Evolutionary conservation across 2,797 vertebrate species (phyloP), one percentile per base, ranked within the genome.

Genomic region (Fistularia tabacaria): DNA sequence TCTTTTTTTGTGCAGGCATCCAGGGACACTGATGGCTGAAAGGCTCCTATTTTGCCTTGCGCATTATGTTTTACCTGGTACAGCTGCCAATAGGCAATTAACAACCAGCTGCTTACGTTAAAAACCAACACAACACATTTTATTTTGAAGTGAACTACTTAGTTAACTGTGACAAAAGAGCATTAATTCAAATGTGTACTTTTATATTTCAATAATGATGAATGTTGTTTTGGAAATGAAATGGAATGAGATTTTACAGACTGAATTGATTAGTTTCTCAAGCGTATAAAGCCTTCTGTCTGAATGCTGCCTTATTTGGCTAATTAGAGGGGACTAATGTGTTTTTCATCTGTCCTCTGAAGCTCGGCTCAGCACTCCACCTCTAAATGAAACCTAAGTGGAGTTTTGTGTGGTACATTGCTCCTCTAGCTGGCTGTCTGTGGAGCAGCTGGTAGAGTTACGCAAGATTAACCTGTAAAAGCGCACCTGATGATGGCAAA

Each of bases 151-250:
- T 59, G 55, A 65, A 54, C 0, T 40, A 42, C 73, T 65, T 49
- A 46, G 57, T 80, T 72, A 70, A 55, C 71, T 60, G 66, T 68
- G 59, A 74, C 73, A 74, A 77, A 80, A 64, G 44, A 57, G 52
- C 62, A 46, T 62, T 81, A 73, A 84, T 84, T 80, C 58, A 63
- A 77, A 82, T 59, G 50, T 57, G 49, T 62, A 38, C 66, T 71
- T 72, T 71, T 49, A 64, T 76, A 62, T 81, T 69, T 64, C 51
- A 46, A 60, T 64, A 76, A 65, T 78, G 54, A 68, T 55, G 56
- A 56, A 51, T 59, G 64, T 13, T 45, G 56, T 58, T 66, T 49
- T 60, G 59, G 42, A 53, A 73, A 71, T 74, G 1, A 64, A 72
- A 68, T 38, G 10, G 7, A 64, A 62, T 55, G 50, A 49, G 64